These are phyloP conservation scores for Tetrax tetrax DNA, from an alignment of 2,113 vertebrate genomes.

Conservation along the genomic window DNA sequence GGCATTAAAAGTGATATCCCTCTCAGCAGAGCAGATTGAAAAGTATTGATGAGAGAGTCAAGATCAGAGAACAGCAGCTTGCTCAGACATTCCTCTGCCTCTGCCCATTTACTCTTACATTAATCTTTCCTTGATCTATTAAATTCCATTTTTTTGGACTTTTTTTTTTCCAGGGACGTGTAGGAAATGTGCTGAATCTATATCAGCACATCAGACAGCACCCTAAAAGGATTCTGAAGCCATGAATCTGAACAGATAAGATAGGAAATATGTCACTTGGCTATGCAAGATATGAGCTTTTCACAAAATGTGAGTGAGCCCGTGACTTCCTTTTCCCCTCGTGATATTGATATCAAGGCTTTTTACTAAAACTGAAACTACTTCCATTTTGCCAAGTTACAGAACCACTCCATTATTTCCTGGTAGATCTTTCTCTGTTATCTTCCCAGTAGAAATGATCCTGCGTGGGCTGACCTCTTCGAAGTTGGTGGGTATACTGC, in stretches of 20 bases:
- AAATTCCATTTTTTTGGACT: constrained; percentile 29
- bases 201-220: background rate
- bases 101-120: constrained; percentile 64
- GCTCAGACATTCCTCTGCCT: constrained; percentile 50
- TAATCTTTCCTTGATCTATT: constrained; percentile 67
- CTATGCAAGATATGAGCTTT: background rate
- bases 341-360: background rate
- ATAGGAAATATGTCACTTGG: background rate
- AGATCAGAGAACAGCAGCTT: constrained; percentile 35
- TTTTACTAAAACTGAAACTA: background rate
- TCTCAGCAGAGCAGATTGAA: constrained; percentile 58
- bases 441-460: background rate
- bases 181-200: background rate
- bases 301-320: background rate
- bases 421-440: no score
- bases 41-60: constrained; percentile 69
- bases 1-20: constrained; percentile 41
- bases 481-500: rapidly evolving
- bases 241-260: background rate
- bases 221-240: background rate
- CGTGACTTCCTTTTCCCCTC: background rate
- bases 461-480: background rate
- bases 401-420: background rate
- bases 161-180: constrained; percentile 3
- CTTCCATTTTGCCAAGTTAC: background rate